Evolutionary conservation across 2,888 invertebrate species (phyloP).

Genomic region (Petrolisthes manimaculis): DNA sequence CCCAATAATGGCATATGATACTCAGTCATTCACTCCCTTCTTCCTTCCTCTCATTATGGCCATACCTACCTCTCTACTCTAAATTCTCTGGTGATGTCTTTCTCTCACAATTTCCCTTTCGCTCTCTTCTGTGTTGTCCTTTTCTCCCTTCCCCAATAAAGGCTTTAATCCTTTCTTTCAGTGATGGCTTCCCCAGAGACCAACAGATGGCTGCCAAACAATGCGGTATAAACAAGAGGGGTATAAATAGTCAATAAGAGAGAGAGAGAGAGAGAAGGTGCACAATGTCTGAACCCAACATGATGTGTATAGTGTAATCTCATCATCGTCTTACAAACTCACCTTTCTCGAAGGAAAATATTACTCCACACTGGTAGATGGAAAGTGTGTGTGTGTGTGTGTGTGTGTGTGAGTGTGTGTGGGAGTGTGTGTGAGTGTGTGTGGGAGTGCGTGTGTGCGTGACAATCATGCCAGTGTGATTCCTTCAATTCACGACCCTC

Average conservation of each 20-base stretch:
- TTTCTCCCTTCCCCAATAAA: no score
- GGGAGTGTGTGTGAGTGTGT: neutral
- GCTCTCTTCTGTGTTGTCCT: no score
- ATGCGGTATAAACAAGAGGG: neutral
- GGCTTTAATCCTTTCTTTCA: no score
- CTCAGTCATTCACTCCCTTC: no score
- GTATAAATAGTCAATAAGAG: neutral
- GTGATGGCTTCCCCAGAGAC: no score
- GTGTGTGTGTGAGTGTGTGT: slow-evolving; percentile 5
- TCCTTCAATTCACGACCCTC: neutral
- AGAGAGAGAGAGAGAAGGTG: neutral
- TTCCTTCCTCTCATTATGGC: no score
- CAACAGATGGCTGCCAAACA: neutral
- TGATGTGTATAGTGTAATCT: no score
- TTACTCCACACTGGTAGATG: neutral
- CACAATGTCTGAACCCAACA: neutral
- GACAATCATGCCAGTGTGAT: neutral
- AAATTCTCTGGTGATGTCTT: no score
- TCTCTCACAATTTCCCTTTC: no score
- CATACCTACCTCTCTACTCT: no score
- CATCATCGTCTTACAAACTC: no score
- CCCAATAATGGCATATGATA: no score
- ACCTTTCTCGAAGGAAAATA: neutral
- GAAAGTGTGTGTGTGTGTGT: neutral
- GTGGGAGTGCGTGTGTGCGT: neutral